Evolutionary conservation across 2,113 vertebrate species (phyloP), one percentile per base, ranked within the genome.

Genomic region (Grantiella picta): DNA sequence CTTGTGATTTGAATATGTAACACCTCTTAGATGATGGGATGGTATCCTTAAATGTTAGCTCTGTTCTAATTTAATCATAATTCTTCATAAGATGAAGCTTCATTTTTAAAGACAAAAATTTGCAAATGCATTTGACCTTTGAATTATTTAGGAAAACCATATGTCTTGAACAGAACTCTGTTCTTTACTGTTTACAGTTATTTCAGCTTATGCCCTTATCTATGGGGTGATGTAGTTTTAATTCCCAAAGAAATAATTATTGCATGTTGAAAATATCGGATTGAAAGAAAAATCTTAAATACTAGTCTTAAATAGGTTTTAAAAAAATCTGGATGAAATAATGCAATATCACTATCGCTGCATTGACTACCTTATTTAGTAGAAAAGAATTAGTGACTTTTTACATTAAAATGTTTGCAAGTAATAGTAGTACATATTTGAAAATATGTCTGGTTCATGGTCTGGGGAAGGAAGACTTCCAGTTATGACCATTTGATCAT

Each of bases 1-100:
- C 54, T 88, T 86, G 52, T 75, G 44, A 92, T 82, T 91, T 94
- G 84, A 92, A 92, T 91, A 83, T 84, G 47, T 89, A 82, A 71
- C 81, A 70, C 47, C 33, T 78, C 60, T 85, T 94, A 89, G 35
- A 93, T 68, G 63, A 79, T 90, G 69, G 53, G 31, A n/a, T 57
- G 42, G 13, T 69, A 65, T 69, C 81, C 53, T 83, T 96, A 84
- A 82, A 94, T 89, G 52, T 63, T 94, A 72, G 21, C 16, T 82
- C 65, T 81, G 23, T 77, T 86, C 57, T 91, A 81, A 69, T 88
- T 82, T 78, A 63, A 63, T 81, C 40, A 14, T 53, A 54, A 33
- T 87, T 89, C 44, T 91, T 81, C 27, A 8, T 68, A 90, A 90
- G 53, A 33, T 45, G n/a, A 91, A 82, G 59, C 29, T 22, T 45